Conservation (phyloP, 2,888 invertebrate species). For the Acanthosepion pharaonis region DNA sequence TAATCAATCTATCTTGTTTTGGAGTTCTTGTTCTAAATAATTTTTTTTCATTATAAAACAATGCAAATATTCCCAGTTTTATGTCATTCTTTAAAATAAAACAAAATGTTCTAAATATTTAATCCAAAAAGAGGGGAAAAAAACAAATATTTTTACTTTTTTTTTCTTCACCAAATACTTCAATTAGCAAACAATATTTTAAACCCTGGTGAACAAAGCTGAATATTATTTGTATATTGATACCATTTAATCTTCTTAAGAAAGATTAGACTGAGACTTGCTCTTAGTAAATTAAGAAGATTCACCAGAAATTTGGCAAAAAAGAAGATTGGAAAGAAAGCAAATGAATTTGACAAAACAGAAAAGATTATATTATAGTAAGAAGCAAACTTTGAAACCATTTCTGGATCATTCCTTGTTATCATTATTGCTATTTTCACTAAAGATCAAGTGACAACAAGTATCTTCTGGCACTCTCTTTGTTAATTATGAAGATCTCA, state of each 20-base stretch:
- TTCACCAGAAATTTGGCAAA: neutral
- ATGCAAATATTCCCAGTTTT: neutral
- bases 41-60: neutral
- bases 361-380: neutral
- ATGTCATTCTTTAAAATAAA: neutral
- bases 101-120: neutral
- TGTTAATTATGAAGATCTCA: too few species aligned
- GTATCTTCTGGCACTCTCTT: too few species aligned
- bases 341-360: neutral
- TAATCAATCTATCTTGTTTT: neutral
- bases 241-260: neutral
- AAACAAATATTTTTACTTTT: neutral
- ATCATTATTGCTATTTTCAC: neutral
- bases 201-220: neutral
- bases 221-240: neutral
- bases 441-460: too few species aligned
- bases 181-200: neutral
- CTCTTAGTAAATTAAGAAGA: constrained; percentile 22
- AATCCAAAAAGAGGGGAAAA: neutral
- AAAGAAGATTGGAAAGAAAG: neutral
- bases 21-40: neutral
- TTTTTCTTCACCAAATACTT: neutral
- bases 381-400: neutral
- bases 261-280: neutral
- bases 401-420: neutral